phyloP scores from a whole-genome alignment of 2,888 invertebrate genomes.

The Tipula confusa region DNA sequence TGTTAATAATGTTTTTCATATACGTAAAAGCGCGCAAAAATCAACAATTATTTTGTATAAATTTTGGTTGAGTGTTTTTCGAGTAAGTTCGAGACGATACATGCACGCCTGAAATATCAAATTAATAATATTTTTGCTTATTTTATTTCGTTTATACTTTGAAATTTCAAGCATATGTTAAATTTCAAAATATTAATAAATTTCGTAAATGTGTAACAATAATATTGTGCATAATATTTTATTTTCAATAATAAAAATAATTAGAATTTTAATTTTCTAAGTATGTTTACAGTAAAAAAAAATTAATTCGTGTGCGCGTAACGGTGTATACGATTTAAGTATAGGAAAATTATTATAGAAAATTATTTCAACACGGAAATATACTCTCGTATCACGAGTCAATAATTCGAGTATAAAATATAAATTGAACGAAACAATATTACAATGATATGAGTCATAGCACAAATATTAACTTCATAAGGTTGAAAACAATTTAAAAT shows the following conservation, averaged over 20 bases:
- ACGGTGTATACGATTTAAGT: neutral
- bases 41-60: too few relatives aligned
- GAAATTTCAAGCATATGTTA: neutral
- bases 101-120: neutral
- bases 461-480: too few relatives aligned
- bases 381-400: neutral
- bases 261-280: neutral
- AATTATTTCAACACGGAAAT: neutral
- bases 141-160: neutral
- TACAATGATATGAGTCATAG: too few relatives aligned
- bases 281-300: neutral
- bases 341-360: neutral
- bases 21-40: too few relatives aligned
- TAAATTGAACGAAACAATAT: neutral
- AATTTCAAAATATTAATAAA: conserved; percentile 20
- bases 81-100: too few relatives aligned
- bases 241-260: conserved; percentile 3
- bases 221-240: neutral
- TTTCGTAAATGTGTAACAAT: neutral
- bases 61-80: neutral
- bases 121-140: conserved; percentile 8
- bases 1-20: too few relatives aligned
- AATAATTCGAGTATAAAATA: neutral
- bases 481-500: too few relatives aligned
- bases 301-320: neutral